phyloP scores from a whole-genome alignment of 1,140 invertebrate species.

The Steinernema feltiae region DNA sequence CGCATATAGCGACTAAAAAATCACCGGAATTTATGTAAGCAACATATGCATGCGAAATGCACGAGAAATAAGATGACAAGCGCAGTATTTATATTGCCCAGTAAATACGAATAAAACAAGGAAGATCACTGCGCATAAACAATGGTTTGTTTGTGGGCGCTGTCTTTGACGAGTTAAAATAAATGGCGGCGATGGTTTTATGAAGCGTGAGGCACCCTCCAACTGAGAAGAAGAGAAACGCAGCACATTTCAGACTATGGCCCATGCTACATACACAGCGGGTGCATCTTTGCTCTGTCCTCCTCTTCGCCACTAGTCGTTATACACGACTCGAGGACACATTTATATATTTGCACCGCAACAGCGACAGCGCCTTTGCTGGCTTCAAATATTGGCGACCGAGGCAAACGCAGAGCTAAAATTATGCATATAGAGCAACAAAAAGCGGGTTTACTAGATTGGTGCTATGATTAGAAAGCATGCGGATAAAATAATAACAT shows the following conservation, averaged over 20 bases:
- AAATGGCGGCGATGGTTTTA: slow-evolving; percentile 13
- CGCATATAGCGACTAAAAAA: too few species aligned
- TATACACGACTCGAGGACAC: background rate
- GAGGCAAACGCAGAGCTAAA: too few species aligned
- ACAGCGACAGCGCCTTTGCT: background rate
- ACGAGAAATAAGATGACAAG: too few species aligned
- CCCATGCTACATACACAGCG: slow-evolving; percentile 1
- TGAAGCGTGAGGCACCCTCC: background rate
- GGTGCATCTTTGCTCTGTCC: slow-evolving; percentile 6
- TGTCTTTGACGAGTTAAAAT: background rate
- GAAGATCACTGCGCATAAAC: background rate
- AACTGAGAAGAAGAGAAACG: background rate
- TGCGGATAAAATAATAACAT: too few species aligned
- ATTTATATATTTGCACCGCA: background rate
- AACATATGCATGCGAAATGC: too few species aligned
- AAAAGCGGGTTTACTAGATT: too few species aligned
- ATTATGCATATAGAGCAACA: too few species aligned
- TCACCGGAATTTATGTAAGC: too few species aligned
- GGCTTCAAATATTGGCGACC: background rate
- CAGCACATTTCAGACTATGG: background rate
- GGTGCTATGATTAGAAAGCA: too few species aligned
- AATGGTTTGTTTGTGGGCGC: background rate
- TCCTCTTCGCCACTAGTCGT: background rate
- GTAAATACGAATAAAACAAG: too few species aligned
- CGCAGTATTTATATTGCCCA: too few species aligned